Base-by-base conservation (phyloP, 2,888 invertebrate genomes). In the Parnassius smintheus region DNA sequence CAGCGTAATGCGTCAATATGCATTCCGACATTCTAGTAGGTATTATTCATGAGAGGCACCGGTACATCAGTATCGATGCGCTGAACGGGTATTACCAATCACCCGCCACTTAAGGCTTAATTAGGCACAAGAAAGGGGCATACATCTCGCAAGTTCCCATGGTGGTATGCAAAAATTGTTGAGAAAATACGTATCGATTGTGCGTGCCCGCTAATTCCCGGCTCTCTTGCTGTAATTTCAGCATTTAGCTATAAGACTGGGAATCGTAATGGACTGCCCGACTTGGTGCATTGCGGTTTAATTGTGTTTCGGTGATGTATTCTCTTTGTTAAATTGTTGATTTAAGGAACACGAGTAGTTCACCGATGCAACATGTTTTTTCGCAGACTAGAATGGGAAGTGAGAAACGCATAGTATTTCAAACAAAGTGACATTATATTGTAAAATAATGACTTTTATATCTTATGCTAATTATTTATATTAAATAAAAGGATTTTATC, bases 141-240 rank as follows among this genome's bases (percentile, higher is more conserved):
- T 72, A 75, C 73, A 73, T 74, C 70, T 68, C 74, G 71, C 71
- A 80, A 81, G 86, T 89, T 90, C 90, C 87, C 90, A 90, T 75
- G 85, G 75, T 70, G 90, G 89, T 84, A 90, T 90, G 90, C 90
- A 89, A 85, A 90, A 91, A 91, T 89, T 88, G 89, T 88, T 90
- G 89, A 85, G 89, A 90, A 88, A 82, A 88, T 85, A 83, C 83
- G 81, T 71, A 70, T 58, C 66, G 65, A 72, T 75, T 74, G 73
- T 78, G 77, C 78, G 88, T 88, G 89, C 83, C 74, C 72, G 86
- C 81, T 87, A 87, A 88, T 88, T 79, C 76, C 75, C 69, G 65
- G 65, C 63, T 69, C 75, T 73, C 66, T 70, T 75, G 70, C 71
- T 69, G 83, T 84, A 88, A 87, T 88, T 84, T 84, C 82, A 82